Evolutionary conservation across 1,140 invertebrate species (phyloP), one percentile per base, ranked within the genome.

Genomic region (Cotesia glomerata): DNA sequence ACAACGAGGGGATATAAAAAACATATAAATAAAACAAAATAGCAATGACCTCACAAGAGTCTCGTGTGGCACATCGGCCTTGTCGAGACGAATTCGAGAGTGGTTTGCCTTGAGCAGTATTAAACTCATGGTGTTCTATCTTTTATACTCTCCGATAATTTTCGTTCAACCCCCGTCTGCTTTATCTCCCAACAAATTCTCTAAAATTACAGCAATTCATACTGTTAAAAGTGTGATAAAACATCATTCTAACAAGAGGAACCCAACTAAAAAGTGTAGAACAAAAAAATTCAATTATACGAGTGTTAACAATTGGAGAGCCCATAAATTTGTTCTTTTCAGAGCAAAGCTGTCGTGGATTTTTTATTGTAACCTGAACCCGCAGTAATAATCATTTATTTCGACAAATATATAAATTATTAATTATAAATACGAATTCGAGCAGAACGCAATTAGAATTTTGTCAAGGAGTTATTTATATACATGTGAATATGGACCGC

Each of bases 91-190:
- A 63, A 63, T 63, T 63, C 35, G 16, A 36, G 35, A 69, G 52
- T 69, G n/a, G 66, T 59, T 69, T 35, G 66, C 66, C 66, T 69
- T 69, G 66, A 36, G 34, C 13, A 69, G 34, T 59, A 39, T 45
- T 45, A 36, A 69, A 69, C 54, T 56, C 66, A 39, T 63, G 34
- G 36, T 45, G 54, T 45, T 56, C 54, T 36, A 58, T 14, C n/a
- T 69, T 45, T 54, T 59, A 39, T 14, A 58, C 14, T 58, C 52
- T 36, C 35, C 32, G 13, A 39, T 39, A 36, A 8, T 45, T 26
- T 63, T 63, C 13, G 18, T 32, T 45, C 39, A 7, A 7, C 39
- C 39, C 39, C 39, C 14, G 16, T 16, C 18, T 4, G n/a, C 26
- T 61, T 61, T 61, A 26, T 32, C 32, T 61, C 58, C 18, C 11